A percentile compares a stretch with the other conserved stretches of the same genome.
Evolutionary conservation across 2,888 invertebrate genomes (phyloP).

Genomic region (Panopea generosa): DNA sequence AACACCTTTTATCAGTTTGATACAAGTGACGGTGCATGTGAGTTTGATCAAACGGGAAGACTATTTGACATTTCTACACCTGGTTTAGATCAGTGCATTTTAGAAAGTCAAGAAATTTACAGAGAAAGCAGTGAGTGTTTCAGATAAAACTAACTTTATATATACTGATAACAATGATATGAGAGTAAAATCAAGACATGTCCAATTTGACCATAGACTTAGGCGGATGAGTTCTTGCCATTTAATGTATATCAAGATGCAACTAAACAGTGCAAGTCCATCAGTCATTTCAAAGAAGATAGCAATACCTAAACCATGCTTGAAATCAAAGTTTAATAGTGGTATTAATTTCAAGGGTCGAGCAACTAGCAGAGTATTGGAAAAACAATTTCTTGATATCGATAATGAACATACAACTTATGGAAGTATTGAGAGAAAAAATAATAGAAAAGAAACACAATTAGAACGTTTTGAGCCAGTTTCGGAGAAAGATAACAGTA

Average conservation of each 20-base stretch:
- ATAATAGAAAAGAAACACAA: background rate
- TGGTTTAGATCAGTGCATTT: constrained; percentile 29
- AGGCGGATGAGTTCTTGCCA: constrained; percentile 50
- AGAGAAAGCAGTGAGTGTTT: background rate
- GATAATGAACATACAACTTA: too few relatives aligned
- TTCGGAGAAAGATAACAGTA: too few relatives aligned
- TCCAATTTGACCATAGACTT: constrained; percentile 42
- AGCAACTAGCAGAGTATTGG: background rate
- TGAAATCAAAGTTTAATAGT: constrained; percentile 3
- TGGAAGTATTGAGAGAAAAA: background rate
- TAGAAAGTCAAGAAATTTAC: constrained; percentile 37
- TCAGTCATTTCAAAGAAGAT: background rate
- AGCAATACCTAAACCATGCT: constrained; percentile 11
- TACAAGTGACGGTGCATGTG: background rate
- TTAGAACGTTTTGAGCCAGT: too few relatives aligned
- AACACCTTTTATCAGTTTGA: too few relatives aligned
- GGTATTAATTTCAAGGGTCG: background rate
- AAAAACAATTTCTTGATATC: background rate
- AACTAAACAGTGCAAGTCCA: constrained; percentile 36
- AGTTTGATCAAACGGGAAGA: background rate
- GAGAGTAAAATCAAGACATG: constrained; percentile 10
- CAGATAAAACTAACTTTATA: background rate
- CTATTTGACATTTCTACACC: constrained; percentile 25
- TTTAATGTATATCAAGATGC: constrained; percentile 59
- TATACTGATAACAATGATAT: background rate